Base-by-base conservation (phyloP, 2,797 vertebrate genomes). In the Sternarchorhynchus goeldii region DNA sequence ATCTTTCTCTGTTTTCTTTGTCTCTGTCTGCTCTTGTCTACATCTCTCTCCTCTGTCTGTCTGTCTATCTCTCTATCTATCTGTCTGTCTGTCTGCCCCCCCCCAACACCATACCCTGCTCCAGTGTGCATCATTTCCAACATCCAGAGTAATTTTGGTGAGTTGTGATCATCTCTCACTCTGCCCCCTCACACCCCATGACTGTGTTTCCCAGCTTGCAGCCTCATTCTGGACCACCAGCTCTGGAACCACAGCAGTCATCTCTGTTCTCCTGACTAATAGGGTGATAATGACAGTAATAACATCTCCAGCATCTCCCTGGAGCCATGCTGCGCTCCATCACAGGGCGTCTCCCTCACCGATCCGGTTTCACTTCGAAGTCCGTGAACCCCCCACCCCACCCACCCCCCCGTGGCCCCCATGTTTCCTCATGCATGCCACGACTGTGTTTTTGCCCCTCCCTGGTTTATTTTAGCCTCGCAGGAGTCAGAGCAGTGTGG, bases 231-330 rank as follows among this genome's bases (percentile, higher is more conserved):
- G 56, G 79, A 81, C 79, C 79, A 79, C 63, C 82, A 21, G 65
- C 41, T 20, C 10, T 1, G 62, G 20, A 69, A 60, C 73, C 45
- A 72, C 41, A 17, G 31, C 56, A 55, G 53, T 32, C 68, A 34
- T 72, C 71, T 34, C 7, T 62, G 39, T 81, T 75, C 41, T 81
- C 73, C 69, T 70, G 73, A 81, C 60, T 64, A 59, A 84, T 60
- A 66, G 73, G 73, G 76, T 66, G 82, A 79, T 81, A 81, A 81
- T 74, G 57, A 79, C 41, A 58, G 69, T 73, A 78, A 66, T 68
- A 64, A 66, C 76, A 71, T 77, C 82, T 70, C 65, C 64, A 32
- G 31, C 4, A 0, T 41, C 6, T 45, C 76, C 76, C 63, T 60
- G 21, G 76, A 67, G 75, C 53, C 67, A 25, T 32, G 6, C 34